A percentile compares a stretch with the other conserved stretches of the same genome.
These are phyloP conservation scores for Scaptodrosophila latifasciaeformis DNA, from an alignment of 2,888 invertebrate species.

Conservation along the genomic window DNA sequence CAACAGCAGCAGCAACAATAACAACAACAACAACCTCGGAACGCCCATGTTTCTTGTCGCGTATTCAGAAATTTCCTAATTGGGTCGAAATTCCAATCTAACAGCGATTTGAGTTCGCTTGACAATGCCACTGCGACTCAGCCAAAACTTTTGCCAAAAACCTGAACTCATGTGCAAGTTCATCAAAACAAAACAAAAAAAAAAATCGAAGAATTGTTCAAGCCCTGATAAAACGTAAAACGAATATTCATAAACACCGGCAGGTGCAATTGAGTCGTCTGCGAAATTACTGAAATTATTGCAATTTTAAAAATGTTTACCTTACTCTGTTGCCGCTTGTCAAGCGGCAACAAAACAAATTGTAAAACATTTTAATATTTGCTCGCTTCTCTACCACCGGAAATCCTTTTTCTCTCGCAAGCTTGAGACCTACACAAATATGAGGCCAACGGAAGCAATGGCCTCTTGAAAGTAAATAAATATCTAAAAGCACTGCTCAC, in stretches of 20 bases:
- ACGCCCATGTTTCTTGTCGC: constrained; percentile 28
- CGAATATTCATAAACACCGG: too few relatives aligned
- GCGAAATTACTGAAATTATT: too few relatives aligned
- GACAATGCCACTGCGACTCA: constrained; percentile 33
- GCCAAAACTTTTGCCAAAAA: too few relatives aligned
- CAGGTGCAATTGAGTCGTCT: too few relatives aligned
- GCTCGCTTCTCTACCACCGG: constrained; percentile 25
- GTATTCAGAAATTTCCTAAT: constrained; percentile 63
- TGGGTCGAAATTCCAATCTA: constrained; percentile 72
- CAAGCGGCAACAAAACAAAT: too few relatives aligned
- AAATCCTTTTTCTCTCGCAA: constrained; percentile 1
- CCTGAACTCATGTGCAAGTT: too few relatives aligned
- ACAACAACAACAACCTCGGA: neutral
- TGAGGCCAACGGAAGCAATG: constrained; percentile 30
- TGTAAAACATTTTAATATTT: constrained; percentile 15
- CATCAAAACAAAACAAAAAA: too few relatives aligned
- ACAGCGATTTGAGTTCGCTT: constrained; percentile 57
- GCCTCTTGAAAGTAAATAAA: too few relatives aligned
- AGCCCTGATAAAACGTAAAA: too few relatives aligned
- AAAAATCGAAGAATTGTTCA: too few relatives aligned
- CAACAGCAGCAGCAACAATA: constrained; percentile 20
- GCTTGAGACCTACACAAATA: constrained; percentile 47
- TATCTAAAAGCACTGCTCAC: too few relatives aligned
- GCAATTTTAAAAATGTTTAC: constrained; percentile 10
- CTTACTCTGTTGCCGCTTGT: neutral